Evolutionary conservation across 2,888 invertebrate genomes (phyloP), one percentile per base, ranked within the genome.

Genomic region (Andrena praecox): DNA sequence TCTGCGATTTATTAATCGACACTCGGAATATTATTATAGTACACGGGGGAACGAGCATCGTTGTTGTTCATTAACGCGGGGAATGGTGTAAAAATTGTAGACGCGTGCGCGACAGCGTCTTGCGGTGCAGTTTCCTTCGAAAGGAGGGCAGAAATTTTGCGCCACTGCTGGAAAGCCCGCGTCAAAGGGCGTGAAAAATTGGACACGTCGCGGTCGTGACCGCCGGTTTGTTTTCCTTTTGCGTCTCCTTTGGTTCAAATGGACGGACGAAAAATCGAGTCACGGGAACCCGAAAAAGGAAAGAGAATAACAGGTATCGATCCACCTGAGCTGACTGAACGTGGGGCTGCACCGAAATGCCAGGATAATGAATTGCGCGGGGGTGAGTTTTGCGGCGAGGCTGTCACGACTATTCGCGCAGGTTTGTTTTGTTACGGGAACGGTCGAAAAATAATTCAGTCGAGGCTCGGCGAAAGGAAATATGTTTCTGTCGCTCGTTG

Each of bases 321-420:
- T 63, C 52, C 27, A 10, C 27, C 27, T 5, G 54, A 82, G 73
- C 64, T 77, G 69, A 74, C 35, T 8, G 60, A 64, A 60, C 56
- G 76, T 35, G 77, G 59, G 50, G n/a, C 56, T 31, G 79, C 24
- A 64, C 62, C 52, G 24, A 71, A 74, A 77, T 56, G 62, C 16
- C 12, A 7, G 69, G 35, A 73, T 80, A 80, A 80, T 70, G 72
- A 80, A 85, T 83, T 72, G 56, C 75, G 52, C 31, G 16, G 20
- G n/a, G 48, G 27, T 64, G 68, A 63, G 82, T 16, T 82, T 82
- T 77, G 71, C 31, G 70, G 63, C 8, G 33, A n/a, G 3, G 6
- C 56, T 33, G 24, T 29, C 56, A 64, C 56, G 56, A 12, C 27
- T 56, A 24, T 10, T 31, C 56, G 31, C 10, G 4, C 35, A 7